Conservation (phyloP, 2,797 vertebrate genomes). For the Pachyuromys duprasi region DNA sequence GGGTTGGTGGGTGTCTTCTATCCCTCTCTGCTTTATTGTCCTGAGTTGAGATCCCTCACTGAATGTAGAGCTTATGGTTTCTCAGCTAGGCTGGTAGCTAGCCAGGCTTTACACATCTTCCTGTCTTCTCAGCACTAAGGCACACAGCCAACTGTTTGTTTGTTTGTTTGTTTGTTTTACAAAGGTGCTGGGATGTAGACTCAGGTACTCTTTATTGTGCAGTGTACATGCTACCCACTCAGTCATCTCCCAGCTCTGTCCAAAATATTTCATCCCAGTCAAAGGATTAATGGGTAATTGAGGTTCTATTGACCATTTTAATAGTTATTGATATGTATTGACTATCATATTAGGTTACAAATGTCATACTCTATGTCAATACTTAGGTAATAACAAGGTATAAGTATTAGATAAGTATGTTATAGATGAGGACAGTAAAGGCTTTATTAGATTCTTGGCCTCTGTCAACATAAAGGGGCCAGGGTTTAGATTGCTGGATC, state of each 20-base stretch:
- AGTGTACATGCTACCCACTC: not conserved
- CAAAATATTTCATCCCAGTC: not conserved
- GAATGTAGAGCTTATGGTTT: not conserved
- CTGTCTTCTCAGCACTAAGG: not conserved
- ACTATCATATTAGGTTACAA: not conserved
- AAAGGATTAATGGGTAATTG: conserved; percentile 6
- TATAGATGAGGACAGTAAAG: not conserved
- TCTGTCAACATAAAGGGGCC: not conserved
- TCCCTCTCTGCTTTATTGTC: not conserved
- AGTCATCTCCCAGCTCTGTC: not conserved
- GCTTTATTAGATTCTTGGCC: not conserved
- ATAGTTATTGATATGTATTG: not conserved
- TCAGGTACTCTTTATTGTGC: not conserved
- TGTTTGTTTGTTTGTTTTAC: too few species aligned
- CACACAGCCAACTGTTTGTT: not conserved
- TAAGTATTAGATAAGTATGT: not conserved
- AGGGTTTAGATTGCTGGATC: not conserved
- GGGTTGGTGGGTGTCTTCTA: not conserved
- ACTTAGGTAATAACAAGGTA: not conserved
- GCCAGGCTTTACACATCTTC: not conserved
- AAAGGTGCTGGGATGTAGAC: not conserved
- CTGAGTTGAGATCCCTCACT: not conserved
- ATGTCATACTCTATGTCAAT: not conserved
- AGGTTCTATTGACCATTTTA: conserved; percentile 7
- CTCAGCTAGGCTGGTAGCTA: not conserved